Base-by-base conservation (phyloP, 2,888 invertebrate species). In the Meteorus colon region DNA sequence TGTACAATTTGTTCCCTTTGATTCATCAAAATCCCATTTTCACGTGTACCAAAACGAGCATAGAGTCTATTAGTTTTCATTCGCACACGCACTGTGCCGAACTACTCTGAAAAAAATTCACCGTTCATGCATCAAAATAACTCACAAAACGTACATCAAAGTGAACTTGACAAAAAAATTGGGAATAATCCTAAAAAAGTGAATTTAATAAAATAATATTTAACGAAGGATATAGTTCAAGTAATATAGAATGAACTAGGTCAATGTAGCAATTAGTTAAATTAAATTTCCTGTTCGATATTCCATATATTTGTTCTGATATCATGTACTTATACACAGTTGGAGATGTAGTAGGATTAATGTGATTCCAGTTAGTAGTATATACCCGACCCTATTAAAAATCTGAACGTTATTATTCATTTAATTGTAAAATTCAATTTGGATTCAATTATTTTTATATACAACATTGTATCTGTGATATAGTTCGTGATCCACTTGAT, bases 1-100 rank as follows among this genome's bases (percentile, higher is more conserved):
- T 79, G 78, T 73, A 80, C 78, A 79, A 81, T 81, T 81, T 79
- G 75, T 77, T 74, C 78, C 78, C 80, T 81, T 81, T 81, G 81
- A 80, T 81, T 79, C 79, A 75, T 79, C 78, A 77, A 81, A 81
- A 81, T 81, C 79, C 78, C 77, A 80, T 80, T 80, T 78, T 66
- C 77, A 75, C 65, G 72, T 10, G 55, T 24, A 66, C 51, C 55
- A 55, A 2, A 73, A 51, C 71, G 51, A 59, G 27, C 65, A 19
- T 48, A n/a, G n/a, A 37, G 29, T 48, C 45, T 34, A 66, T 14
- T 16, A 66, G 73, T 66, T 77, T 74, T 73, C 67, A 59, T 65
- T 29, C 65, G 66, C 70, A 73, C 65, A 37, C 37, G 34, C 74
- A 71, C 63, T 45, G 72, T 62, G 41, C 31, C 51, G 19, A 29